A percentile compares a stretch with the other conserved stretches of the same genome.
Conservation (phyloP, 2,797 vertebrate species). For the Halcyon smyrnensis region DNA sequence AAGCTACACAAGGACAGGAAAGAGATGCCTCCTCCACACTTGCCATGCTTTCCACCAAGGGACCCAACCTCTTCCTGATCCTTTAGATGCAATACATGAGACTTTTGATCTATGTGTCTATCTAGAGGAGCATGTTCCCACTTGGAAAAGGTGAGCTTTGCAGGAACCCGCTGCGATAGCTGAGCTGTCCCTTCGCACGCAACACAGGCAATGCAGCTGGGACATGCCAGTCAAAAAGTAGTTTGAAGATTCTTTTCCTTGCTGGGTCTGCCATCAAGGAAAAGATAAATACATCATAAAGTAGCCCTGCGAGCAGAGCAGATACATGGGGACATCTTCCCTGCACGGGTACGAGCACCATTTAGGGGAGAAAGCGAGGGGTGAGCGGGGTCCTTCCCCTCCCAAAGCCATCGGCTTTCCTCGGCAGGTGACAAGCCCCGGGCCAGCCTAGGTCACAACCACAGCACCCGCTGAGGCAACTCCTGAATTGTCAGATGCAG, state of each 20-base stretch:
- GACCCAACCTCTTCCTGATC: not conserved
- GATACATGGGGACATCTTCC: not conserved
- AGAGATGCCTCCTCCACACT: too few species aligned
- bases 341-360: rapidly evolving
- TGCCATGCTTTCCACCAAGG: rapidly evolving
- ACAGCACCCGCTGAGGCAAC: not conserved
- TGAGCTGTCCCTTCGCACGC: rapidly evolving
- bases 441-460: not conserved
- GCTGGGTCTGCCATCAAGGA: not conserved
- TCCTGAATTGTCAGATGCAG: not conserved
- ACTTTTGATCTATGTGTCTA: not conserved
- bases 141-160: not conserved
- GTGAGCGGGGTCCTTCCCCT: not conserved
- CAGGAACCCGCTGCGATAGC: not conserved
- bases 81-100: rapidly evolving
- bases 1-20: not conserved
- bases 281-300: not conserved
- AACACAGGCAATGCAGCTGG: rapidly evolving
- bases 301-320: rapidly evolving
- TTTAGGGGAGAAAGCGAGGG: rapidly evolving
- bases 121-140: not conserved
- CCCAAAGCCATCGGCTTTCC: rapidly evolving
- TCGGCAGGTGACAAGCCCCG: rapidly evolving
- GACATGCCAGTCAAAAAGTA: not conserved
- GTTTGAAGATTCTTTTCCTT: not conserved